phyloP scores from a whole-genome alignment of 2,113 vertebrate species.

The Gopherus flavomarginatus region DNA sequence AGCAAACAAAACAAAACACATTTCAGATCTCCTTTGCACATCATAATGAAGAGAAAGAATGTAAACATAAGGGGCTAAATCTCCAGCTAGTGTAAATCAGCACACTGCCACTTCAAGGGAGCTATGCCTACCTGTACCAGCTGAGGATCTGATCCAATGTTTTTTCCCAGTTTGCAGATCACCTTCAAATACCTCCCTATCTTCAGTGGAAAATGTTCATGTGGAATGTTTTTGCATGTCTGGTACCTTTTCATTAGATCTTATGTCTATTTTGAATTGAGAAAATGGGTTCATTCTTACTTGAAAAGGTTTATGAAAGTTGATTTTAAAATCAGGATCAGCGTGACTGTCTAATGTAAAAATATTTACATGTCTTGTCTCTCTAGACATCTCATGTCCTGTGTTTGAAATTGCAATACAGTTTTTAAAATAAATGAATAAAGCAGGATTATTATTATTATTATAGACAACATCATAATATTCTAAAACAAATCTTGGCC shows the following conservation, averaged over 20 bases:
- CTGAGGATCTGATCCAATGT: background rate
- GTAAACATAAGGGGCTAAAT: background rate
- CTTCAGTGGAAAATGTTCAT: background rate
- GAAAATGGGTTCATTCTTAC: background rate
- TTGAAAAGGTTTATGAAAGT: background rate
- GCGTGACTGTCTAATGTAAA: background rate
- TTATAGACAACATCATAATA: background rate
- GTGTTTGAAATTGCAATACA: background rate
- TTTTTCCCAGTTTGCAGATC: background rate
- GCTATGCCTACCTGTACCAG: background rate
- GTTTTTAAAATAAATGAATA: background rate
- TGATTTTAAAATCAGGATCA: background rate
- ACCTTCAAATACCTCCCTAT: background rate
- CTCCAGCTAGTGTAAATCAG: background rate
- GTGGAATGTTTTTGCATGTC: background rate
- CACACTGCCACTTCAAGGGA: background rate
- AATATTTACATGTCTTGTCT: background rate
- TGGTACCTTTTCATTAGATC: background rate
- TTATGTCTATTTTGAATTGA: background rate
- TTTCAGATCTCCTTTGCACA: background rate
- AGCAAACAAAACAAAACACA: too few species aligned
- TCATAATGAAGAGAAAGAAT: background rate
- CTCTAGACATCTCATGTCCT: background rate
- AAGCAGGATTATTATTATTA: background rate
- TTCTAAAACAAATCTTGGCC: background rate